A percentile compares a stretch with the other conserved stretches of the same genome.
Conservation (phyloP, 2,888 invertebrate species). For the Pachydiplax longipennis region DNA sequence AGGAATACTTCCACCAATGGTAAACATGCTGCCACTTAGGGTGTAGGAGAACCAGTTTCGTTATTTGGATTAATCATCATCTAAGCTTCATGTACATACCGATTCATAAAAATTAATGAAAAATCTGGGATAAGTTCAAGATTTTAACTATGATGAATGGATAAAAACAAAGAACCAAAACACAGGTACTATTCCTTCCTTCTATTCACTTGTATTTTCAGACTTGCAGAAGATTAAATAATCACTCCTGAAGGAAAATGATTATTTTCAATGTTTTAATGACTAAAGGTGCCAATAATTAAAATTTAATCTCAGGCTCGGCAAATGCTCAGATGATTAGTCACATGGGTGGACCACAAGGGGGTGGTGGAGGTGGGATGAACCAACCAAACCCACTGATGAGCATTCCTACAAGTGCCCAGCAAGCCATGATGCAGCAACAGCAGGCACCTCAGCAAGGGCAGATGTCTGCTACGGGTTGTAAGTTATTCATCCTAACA, state of each 20-base stretch:
- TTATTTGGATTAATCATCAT: neutral
- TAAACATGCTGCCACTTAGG: neutral
- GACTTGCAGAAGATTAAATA: too few relatives aligned
- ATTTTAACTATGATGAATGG: too few relatives aligned
- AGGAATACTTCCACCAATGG: too few relatives aligned
- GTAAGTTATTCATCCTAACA: neutral
- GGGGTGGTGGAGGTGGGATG: neutral
- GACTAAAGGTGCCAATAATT: too few relatives aligned
- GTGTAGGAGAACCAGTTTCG: neutral
- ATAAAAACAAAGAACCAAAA: too few relatives aligned
- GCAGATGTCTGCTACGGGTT: slow-evolving; percentile 25
- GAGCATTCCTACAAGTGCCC: neutral
- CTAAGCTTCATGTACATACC: too few relatives aligned
- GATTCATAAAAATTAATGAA: too few relatives aligned
- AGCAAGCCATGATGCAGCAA: slow-evolving; percentile 4
- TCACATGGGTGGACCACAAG: neutral
- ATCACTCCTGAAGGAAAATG: too few relatives aligned
- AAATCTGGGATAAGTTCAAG: too few relatives aligned
- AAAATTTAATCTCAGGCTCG: neutral
- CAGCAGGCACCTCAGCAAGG: slow-evolving; percentile 20
- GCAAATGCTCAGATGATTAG: slow-evolving; percentile 30
- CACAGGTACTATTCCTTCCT: too few relatives aligned
- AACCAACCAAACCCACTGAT: neutral
- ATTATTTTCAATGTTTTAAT: too few relatives aligned
- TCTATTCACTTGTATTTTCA: too few relatives aligned